Evolutionary conservation across 2,888 invertebrate genomes (phyloP).

Genomic region (Strigamia transsilvanica): DNA sequence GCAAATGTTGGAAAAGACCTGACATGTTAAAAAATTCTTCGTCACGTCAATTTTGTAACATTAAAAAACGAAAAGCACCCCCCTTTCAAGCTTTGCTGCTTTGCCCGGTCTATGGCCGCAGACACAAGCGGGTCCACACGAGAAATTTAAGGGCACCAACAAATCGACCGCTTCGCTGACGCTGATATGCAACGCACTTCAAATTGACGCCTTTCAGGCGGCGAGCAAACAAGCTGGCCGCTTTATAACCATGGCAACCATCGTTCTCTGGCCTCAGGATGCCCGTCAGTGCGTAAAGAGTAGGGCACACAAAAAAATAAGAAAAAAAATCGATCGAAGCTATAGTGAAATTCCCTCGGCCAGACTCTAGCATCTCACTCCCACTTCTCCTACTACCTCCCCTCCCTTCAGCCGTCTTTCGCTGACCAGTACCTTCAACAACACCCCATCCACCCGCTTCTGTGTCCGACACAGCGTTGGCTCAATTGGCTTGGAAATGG

Average conservation of each 20-base stretch:
- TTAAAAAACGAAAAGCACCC: neutral
- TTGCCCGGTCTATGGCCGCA: neutral
- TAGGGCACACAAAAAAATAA: conserved; percentile 7
- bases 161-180: conserved; percentile 20
- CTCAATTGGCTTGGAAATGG: conserved; percentile 30
- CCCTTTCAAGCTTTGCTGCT: neutral
- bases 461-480: conserved; percentile 30
- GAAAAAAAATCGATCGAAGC: conserved; percentile 19
- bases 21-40: neutral
- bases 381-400: neutral
- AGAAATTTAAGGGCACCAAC: conserved; percentile 26
- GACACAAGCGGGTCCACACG: neutral
- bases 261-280: conserved; percentile 26
- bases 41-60: neutral
- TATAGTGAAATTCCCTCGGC: conserved; percentile 30
- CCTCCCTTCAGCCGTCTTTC: conserved; percentile 21
- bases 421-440: conserved; percentile 30
- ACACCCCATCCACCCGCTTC: conserved; percentile 30
- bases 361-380: conserved; percentile 22
- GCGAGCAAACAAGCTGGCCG: conserved; percentile 26
- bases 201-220: conserved; percentile 25
- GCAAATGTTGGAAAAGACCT: neutral
- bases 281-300: conserved; percentile 30
- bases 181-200: conserved; percentile 30
- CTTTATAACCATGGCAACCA: conserved; percentile 21